Conservation (phyloP, 2,797 vertebrate species). For the Sebastes elongatus region DNA sequence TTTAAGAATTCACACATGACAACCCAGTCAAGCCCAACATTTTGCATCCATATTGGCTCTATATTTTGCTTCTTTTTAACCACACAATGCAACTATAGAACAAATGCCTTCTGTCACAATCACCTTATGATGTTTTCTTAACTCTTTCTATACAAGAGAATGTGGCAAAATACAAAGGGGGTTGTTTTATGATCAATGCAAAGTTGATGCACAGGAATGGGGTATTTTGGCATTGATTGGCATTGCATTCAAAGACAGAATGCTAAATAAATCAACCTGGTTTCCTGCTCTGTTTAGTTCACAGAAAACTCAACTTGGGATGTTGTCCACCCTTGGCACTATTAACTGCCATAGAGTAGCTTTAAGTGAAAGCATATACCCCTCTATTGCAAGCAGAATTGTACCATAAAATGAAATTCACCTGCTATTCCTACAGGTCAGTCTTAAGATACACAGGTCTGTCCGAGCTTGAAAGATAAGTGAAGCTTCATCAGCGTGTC, state of each 20-base stretch:
- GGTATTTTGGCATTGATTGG: not conserved
- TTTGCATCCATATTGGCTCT: not conserved
- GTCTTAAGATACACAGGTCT: not conserved
- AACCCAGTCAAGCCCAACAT: not conserved
- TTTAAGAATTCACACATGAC: constrained; percentile 7
- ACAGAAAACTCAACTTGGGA: not conserved
- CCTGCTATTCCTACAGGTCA: not conserved
- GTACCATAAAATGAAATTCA: not conserved
- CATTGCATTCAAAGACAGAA: not conserved
- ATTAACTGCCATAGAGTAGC: not conserved
- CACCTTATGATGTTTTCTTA: not conserved
- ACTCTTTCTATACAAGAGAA: not conserved
- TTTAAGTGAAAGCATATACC: not conserved
- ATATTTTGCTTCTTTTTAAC: not conserved
- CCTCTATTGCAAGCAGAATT: not conserved
- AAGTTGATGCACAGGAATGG: not conserved
- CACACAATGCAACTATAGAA: not conserved
- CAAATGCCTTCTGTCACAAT: not conserved
- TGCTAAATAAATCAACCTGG: not conserved
- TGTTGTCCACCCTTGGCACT: not conserved
- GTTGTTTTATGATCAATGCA: not conserved
- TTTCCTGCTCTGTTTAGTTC: not conserved
- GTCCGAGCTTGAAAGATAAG: not conserved
- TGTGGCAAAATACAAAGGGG: not conserved
- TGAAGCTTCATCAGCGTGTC: not conserved